A percentile compares a stretch with the other conserved stretches of the same genome.
phyloP scores from a whole-genome alignment of 2,113 vertebrate genomes.

The Chlorodrepanis virens region DNA sequence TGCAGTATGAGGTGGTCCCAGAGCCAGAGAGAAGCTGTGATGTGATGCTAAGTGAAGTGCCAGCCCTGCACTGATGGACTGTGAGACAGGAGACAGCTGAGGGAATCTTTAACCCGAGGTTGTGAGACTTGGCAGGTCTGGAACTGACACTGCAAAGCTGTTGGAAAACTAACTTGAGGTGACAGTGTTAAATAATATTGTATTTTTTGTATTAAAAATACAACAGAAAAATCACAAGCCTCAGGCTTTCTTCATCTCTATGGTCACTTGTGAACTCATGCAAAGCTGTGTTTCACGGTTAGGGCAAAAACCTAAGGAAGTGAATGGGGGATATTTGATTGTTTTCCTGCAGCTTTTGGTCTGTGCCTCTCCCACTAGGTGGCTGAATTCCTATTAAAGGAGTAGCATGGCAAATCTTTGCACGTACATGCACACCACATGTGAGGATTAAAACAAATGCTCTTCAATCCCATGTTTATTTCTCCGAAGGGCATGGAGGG shows the following conservation, averaged over 20 bases:
- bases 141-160: neutral
- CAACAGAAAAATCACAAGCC: neutral
- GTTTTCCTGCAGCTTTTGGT: neutral
- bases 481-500: neutral
- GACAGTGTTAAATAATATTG: neutral
- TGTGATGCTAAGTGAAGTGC: neutral
- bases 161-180: neutral
- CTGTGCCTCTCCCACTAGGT: neutral
- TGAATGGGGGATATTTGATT: neutral
- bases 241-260: neutral
- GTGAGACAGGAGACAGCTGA: neutral
- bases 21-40: neutral
- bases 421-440: fast-evolving
- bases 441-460: neutral
- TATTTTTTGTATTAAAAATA: neutral
- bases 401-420: neutral
- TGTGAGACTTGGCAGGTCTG: neutral
- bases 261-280: neutral
- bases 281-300: neutral
- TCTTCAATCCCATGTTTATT: neutral
- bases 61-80: neutral
- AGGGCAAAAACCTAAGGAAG: neutral
- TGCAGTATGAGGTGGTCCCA: neutral
- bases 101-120: neutral
- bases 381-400: neutral